Conservation (phyloP, 2,113 vertebrate genomes). For the Clupea harengus region DNA sequence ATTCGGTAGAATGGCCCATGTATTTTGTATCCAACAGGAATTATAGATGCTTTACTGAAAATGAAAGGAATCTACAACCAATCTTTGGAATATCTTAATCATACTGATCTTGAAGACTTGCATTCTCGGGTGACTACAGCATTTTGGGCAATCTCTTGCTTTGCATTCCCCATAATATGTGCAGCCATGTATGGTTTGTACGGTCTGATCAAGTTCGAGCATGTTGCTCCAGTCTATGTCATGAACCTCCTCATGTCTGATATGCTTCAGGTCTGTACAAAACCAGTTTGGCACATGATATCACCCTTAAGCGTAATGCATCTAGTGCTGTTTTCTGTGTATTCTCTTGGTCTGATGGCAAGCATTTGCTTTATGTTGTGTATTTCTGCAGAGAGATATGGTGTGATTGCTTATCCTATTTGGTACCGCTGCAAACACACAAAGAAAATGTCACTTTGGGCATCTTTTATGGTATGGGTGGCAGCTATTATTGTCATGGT, state of each 20-base stretch:
- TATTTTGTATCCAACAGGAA: background rate
- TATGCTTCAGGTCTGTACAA: constrained; percentile 25
- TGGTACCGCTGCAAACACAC: constrained; percentile 34
- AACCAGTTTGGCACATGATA: constrained; percentile 4
- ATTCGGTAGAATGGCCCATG: no score
- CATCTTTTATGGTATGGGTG: constrained; percentile 22
- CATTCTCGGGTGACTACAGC: background rate
- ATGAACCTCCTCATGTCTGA: constrained; percentile 38
- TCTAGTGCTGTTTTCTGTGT: background rate
- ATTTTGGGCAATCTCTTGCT: constrained; percentile 9
- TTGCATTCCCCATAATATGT: constrained; percentile 21
- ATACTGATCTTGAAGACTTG: background rate
- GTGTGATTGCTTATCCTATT: constrained; percentile 33
- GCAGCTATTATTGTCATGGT: background rate
- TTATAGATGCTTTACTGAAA: background rate
- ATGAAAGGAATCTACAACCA: background rate
- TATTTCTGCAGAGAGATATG: constrained; percentile 38
- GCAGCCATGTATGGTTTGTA: constrained; percentile 30
- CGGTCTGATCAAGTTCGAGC: constrained; percentile 18
- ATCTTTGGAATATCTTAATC: background rate
- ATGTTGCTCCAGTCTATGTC: constrained; percentile 30
- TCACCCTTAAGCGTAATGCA: background rate
- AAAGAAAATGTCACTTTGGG: background rate
- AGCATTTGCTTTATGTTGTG: constrained; percentile 39
- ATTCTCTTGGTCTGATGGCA: background rate